phyloP scores from a whole-genome alignment of 1,140 invertebrate species.

The Drosophila pseudoobscura region DNA sequence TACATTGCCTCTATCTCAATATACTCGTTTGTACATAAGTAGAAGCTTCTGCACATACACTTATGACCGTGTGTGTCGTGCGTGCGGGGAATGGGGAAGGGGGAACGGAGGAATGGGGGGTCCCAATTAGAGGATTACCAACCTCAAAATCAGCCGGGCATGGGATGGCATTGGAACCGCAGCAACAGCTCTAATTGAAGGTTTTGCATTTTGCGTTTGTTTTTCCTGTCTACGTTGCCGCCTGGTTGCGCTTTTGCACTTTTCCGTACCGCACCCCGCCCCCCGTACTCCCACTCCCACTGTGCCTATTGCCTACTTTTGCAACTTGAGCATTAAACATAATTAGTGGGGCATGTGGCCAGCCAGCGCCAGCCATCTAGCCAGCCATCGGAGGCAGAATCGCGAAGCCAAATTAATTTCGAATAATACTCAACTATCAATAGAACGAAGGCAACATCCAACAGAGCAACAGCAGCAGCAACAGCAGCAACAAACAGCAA shows the following conservation, averaged over 20 bases:
- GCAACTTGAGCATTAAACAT: constrained; percentile 69
- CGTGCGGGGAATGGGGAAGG: background rate
- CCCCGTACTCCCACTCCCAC: background rate
- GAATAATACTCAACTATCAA: constrained; percentile 61
- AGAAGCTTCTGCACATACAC: background rate
- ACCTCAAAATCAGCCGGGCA: constrained; percentile 72
- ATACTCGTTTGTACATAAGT: constrained; percentile 4
- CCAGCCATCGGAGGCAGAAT: constrained; percentile 6
- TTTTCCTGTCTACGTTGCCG: constrained; percentile 59
- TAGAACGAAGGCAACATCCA: constrained; percentile 29
- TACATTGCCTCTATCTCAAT: constrained; percentile 17
- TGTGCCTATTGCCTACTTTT: constrained; percentile 15
- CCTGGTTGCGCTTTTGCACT: constrained; percentile 50
- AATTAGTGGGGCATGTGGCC: constrained; percentile 66
- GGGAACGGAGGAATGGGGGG: constrained; percentile 3
- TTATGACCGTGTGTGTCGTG: background rate
- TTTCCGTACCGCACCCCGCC: background rate
- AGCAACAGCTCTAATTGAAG: constrained; percentile 68
- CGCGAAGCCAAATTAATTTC: constrained; percentile 63
- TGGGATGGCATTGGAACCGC: constrained; percentile 65
- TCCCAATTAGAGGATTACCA: constrained; percentile 64
- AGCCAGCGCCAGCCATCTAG: constrained; percentile 5
- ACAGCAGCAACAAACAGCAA: constrained; percentile 10
- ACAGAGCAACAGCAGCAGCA: constrained; percentile 8
- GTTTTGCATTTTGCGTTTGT: constrained; percentile 72